Conservation (phyloP, 2,888 invertebrate genomes). For the Parochlus steinenii region DNA sequence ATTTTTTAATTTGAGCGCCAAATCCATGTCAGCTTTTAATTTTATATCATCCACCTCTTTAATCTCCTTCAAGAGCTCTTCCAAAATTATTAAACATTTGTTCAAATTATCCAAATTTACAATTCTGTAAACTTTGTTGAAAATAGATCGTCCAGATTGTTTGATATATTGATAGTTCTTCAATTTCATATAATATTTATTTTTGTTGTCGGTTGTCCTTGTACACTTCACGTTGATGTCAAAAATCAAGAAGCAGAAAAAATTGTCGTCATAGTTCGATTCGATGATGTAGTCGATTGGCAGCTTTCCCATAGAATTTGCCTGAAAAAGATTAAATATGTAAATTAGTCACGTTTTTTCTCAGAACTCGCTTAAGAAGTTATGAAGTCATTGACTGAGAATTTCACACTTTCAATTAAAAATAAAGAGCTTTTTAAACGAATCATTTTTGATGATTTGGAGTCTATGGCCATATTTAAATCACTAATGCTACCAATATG, state of each 20-base stretch:
- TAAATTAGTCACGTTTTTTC: no score
- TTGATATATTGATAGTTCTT: slow-evolving; percentile 1
- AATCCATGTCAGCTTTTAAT: slow-evolving; percentile 1
- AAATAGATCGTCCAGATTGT: slow-evolving; percentile 3
- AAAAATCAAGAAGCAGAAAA: slow-evolving; percentile 4
- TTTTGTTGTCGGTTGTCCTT: background rate
- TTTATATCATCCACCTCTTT: slow-evolving; percentile 4
- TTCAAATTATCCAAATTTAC: background rate
- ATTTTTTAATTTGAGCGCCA: background rate
- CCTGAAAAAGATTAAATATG: no score
- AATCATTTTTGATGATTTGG: no score
- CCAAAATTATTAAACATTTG: background rate
- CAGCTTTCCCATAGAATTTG: slow-evolving; percentile 3
- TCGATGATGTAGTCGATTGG: slow-evolving; percentile 9
- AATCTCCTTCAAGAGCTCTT: slow-evolving; percentile 8
- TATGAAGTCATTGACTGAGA: no score
- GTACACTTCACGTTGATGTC: slow-evolving; percentile 6
- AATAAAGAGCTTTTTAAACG: no score
- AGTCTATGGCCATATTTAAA: no score
- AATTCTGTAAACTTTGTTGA: slow-evolving; percentile 4
- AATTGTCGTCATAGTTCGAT: slow-evolving; percentile 12
- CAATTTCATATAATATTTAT: slow-evolving; percentile 8
- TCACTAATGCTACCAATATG: no score
- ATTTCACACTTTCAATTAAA: no score
- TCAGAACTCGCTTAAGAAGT: no score